phyloP scores from a whole-genome alignment of 2,797 vertebrate species.

The Vireo griseus region DNA sequence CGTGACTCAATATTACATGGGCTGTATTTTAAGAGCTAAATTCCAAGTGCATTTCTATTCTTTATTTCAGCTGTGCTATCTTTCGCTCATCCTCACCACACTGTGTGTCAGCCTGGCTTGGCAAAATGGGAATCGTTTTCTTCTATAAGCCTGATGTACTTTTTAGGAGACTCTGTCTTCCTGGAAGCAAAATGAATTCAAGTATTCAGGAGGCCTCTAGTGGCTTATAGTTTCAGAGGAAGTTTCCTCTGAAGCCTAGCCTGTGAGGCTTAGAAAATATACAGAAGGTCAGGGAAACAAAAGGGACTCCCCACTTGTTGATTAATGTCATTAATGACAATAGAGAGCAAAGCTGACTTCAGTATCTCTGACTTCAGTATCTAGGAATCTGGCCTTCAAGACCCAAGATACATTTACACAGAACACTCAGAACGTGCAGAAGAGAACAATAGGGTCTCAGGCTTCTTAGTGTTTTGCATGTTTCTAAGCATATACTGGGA shows the following conservation, averaged over 20 bases:
- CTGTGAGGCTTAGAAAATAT: neutral
- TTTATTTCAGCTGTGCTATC: conserved; percentile 56
- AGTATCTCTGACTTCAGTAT: conserved; percentile 35
- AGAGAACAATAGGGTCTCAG: conserved; percentile 34
- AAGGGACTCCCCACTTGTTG: conserved; percentile 26
- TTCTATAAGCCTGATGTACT: conserved; percentile 55
- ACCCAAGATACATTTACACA: conserved; percentile 19
- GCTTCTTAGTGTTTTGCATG: conserved; percentile 23
- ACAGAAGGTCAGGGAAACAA: neutral
- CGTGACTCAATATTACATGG: conserved; percentile 57
- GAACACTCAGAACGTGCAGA: neutral
- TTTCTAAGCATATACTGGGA: conserved; percentile 35
- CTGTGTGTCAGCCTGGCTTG: conserved; percentile 31
- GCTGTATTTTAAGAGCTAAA: conserved; percentile 69
- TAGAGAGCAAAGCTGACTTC: conserved; percentile 20
- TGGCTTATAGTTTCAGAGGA: conserved; percentile 67
- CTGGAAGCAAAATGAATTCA: conserved; percentile 70
- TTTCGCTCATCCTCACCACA: conserved; percentile 27
- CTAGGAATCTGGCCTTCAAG: conserved; percentile 45
- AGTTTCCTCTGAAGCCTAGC: conserved; percentile 55
- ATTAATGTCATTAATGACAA: conserved; percentile 8
- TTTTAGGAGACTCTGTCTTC: conserved; percentile 68
- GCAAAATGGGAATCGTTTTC: conserved; percentile 48
- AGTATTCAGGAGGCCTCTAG: conserved; percentile 72
- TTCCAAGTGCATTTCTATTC: conserved; percentile 60